Conservation (phyloP, 1,140 invertebrate species). For the Pseudoatta argentina region DNA sequence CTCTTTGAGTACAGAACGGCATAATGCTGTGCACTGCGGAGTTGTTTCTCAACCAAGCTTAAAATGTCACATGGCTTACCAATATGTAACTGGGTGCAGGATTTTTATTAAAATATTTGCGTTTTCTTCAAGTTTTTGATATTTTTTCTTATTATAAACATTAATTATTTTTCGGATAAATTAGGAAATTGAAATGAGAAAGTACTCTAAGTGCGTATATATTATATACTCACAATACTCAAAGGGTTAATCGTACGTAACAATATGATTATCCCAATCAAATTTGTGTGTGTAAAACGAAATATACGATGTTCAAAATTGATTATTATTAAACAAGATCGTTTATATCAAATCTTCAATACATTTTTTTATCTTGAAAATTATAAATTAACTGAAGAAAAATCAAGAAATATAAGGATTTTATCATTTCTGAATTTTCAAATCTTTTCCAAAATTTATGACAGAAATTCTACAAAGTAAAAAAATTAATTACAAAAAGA, state of each 20-base stretch:
- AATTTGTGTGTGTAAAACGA: background rate
- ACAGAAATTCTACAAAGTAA: background rate
- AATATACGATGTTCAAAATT: background rate
- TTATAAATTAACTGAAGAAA: background rate
- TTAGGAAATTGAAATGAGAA: background rate
- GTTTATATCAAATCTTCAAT: background rate
- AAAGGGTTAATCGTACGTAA: background rate
- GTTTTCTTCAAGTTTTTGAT: background rate
- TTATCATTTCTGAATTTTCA: background rate
- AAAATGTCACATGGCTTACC: background rate
- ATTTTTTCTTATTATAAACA: background rate
- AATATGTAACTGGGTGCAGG: background rate
- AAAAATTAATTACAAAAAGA: background rate
- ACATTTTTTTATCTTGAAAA: background rate
- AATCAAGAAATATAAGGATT: background rate
- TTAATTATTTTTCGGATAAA: constrained; percentile 1
- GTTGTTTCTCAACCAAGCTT: background rate
- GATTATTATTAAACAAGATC: background rate
- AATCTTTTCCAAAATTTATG: background rate
- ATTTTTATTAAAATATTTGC: background rate
- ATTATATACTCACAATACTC: background rate
- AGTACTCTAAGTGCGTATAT: background rate
- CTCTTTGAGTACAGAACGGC: background rate
- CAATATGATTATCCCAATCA: background rate
- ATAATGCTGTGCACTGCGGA: background rate